Evolutionary conservation across 1,140 invertebrate species (phyloP), one percentile per base, ranked within the genome.

Genomic region (Sitophilus oryzae): DNA sequence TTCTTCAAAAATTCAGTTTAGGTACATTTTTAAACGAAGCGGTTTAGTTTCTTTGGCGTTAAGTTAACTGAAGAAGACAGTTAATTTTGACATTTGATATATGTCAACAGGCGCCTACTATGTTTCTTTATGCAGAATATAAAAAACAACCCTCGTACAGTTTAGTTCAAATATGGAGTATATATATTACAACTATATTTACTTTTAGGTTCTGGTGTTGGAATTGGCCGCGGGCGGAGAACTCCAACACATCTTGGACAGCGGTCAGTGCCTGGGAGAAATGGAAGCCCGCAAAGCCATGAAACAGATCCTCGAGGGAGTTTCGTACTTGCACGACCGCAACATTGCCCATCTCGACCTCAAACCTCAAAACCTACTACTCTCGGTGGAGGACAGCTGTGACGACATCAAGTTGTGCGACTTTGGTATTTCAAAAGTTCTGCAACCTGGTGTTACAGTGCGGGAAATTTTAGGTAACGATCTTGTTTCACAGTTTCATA

Each of bases 301-400:
- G 72, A 79, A 81, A 61, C 91, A 96, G 74, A 92, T 93, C 56
- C 76, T 96, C 10, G 88, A 93, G 64, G 93, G 90, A 1, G 78
- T 96, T n/a, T 77, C 81, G n/a, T 92, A 87, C 71, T 78, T 96
- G 47, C 93, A 96, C 74, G 82, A 85, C 53, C 79, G 84, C 53
- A 89, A 92, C 68, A 88, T 96, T 42, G 92, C 91, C 8, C 93
- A 96, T 73, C 78, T 96, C 40, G 93, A 96, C 74, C 81, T 96
- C 47, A 96, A 96, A 83, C 93, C 93, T 23, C 93, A 96, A 76
- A 97, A 97, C 74, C 81, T 97, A 66, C 78, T 97, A 59, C 78
- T 96, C 38, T 79, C 79, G 43, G 73, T 77, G 30, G 82, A 82
- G 66, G 76, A 83, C 59, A 82, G 81, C 63, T 73, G 67, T 40